A percentile compares a stretch with the other conserved stretches of the same genome.
Evolutionary conservation across 2,797 vertebrate species (phyloP).

Genomic region (Squalus acanthias): DNA sequence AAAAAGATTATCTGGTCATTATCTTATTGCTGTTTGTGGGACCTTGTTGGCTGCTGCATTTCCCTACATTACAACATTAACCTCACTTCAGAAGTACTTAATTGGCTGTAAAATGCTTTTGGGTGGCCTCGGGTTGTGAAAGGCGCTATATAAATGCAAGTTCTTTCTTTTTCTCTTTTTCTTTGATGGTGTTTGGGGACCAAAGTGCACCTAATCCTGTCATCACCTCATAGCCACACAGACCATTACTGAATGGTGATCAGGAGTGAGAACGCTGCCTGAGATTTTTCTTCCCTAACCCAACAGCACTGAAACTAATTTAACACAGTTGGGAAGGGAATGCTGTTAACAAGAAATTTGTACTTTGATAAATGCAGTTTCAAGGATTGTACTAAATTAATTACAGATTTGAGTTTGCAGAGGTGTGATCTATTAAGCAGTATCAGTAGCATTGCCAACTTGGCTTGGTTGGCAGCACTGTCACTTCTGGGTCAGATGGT

Average conservation of each 20-base stretch:
- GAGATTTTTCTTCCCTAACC: neutral
- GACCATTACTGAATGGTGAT: neutral
- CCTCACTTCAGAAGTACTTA: neutral
- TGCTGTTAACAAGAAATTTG: slow-evolving; percentile 6
- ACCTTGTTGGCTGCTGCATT: neutral
- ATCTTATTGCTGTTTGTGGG: neutral
- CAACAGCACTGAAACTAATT: neutral
- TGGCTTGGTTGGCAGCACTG: neutral
- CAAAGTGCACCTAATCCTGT: neutral
- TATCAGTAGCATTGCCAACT: neutral
- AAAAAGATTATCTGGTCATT: neutral
- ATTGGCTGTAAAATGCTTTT: neutral
- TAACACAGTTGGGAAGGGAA: neutral
- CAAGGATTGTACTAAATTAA: slow-evolving; percentile 10
- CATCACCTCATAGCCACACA: neutral
- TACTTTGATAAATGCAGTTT: slow-evolving; percentile 21
- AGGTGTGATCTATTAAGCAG: slow-evolving; percentile 3
- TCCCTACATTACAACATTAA: neutral
- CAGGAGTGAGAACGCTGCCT: neutral
- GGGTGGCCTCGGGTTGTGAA: neutral
- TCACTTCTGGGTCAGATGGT: slow-evolving; percentile 11
- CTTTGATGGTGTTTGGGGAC: neutral
- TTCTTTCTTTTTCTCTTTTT: neutral
- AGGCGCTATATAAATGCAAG: neutral
- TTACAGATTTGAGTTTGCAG: neutral